These are phyloP conservation scores for Pholis gunnellus DNA, from an alignment of 2,113 vertebrate species.

Conservation along the genomic window DNA sequence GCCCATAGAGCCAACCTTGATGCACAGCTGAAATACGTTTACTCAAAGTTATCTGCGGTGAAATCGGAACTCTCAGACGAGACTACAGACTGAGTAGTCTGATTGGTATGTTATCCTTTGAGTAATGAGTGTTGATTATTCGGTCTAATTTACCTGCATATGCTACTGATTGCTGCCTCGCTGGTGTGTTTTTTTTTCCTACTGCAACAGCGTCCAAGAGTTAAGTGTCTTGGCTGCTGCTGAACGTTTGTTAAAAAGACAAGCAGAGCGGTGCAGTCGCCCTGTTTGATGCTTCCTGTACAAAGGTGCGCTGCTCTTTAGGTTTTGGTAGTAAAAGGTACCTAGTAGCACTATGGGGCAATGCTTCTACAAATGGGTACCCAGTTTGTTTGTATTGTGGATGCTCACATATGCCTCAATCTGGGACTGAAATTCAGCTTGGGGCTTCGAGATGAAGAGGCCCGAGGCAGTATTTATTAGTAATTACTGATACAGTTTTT, in stretches of 20 bases:
- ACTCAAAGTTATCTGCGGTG: conserved; percentile 11
- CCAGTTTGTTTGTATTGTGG: no score
- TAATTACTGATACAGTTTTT: no score
- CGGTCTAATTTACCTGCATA: conserved; percentile 41
- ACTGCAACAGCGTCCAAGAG: neutral
- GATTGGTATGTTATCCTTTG: conserved; percentile 41
- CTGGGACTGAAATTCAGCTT: no score
- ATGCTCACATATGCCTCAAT: no score
- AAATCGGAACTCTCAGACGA: conserved; percentile 19
- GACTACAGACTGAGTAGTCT: conserved; percentile 11
- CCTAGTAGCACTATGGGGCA: neutral
- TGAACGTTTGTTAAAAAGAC: neutral
- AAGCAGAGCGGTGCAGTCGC: no score
- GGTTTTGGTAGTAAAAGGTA: neutral
- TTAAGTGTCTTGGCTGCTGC: neutral
- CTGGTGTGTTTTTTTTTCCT: neutral
- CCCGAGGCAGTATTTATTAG: no score
- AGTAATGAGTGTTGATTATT: conserved; percentile 42
- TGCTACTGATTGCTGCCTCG: conserved; percentile 48
- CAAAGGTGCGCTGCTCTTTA: neutral
- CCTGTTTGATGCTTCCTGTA: no score
- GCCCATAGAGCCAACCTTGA: neutral
- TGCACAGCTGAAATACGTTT: neutral
- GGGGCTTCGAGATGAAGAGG: no score
- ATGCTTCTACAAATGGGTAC: neutral